Evolutionary conservation across 2,888 invertebrate species (phyloP).

Genomic region (Chalcosyrphus nemorum): DNA sequence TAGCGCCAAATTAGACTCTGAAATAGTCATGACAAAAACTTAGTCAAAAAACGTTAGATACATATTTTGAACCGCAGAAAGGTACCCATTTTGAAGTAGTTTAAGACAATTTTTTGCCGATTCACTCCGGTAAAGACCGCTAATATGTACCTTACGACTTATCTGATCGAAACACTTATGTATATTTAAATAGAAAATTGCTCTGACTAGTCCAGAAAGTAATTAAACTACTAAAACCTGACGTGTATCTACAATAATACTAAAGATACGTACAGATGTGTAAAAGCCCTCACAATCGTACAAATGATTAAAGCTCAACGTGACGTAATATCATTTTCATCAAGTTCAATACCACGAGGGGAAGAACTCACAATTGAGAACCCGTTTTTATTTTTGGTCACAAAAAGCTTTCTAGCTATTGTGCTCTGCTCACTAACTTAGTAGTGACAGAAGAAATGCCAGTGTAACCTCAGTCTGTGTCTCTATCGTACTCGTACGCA

Average conservation of each 20-base stretch:
- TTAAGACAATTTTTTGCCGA: too few relatives aligned
- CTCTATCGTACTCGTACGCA: neutral
- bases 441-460: neutral
- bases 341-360: neutral
- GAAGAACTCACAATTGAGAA: neutral
- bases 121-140: too few relatives aligned
- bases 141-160: too few relatives aligned
- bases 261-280: too few relatives aligned
- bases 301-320: neutral
- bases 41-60: too few relatives aligned
- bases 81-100: too few relatives aligned
- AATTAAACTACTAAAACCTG: neutral
- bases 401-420: neutral
- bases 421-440: neutral
- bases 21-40: too few relatives aligned
- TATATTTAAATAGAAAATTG: neutral
- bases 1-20: too few relatives aligned
- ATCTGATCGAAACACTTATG: neutral
- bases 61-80: too few relatives aligned
- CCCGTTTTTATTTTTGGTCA: neutral
- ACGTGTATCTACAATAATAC: neutral
- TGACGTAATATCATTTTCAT: neutral
- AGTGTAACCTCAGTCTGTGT: neutral
- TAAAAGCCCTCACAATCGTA: neutral
- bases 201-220: neutral